Percentiles rank a stretch among this genome's conserved stretches.
phyloP scores from a whole-genome alignment of 2,888 invertebrate genomes.

The Metacarcinus magister region DNA sequence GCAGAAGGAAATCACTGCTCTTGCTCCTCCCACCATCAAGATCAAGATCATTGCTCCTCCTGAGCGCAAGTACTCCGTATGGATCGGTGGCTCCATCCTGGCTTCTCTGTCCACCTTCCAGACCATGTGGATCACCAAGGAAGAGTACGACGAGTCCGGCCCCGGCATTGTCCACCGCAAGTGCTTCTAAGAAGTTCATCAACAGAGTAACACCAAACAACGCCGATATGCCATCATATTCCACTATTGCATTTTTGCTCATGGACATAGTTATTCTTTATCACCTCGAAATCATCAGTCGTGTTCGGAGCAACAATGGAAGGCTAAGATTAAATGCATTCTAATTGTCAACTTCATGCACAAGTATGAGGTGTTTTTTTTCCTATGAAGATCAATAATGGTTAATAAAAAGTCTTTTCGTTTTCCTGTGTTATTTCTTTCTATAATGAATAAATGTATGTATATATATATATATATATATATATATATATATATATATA shows the following conservation, averaged over 20 bases:
- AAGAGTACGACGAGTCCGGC: slow-evolving; percentile 95
- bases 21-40: slow-evolving; percentile 90
- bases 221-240: slow-evolving; percentile 4
- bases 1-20: slow-evolving; percentile 95
- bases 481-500: too few relatives aligned
- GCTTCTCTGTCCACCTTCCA: slow-evolving; percentile 95
- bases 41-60: slow-evolving; percentile 97
- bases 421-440: background rate
- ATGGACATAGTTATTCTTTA: background rate
- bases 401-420: slow-evolving; percentile 17
- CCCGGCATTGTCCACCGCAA: slow-evolving; percentile 86
- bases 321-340: background rate
- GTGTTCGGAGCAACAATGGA: background rate
- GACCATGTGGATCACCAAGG: slow-evolving; percentile 96
- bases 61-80: slow-evolving; percentile 95
- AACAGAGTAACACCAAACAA: background rate
- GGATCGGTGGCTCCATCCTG: slow-evolving; percentile 96
- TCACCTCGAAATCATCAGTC: background rate
- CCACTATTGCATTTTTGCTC: background rate
- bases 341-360: background rate
- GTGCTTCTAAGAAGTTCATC: slow-evolving; percentile 82
- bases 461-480: too few relatives aligned
- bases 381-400: background rate
- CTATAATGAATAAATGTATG: too few relatives aligned
- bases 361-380: background rate